These are phyloP conservation scores for Drosophila prostipennis DNA, from an alignment of 2,888 invertebrate species.

Conservation along the genomic window DNA sequence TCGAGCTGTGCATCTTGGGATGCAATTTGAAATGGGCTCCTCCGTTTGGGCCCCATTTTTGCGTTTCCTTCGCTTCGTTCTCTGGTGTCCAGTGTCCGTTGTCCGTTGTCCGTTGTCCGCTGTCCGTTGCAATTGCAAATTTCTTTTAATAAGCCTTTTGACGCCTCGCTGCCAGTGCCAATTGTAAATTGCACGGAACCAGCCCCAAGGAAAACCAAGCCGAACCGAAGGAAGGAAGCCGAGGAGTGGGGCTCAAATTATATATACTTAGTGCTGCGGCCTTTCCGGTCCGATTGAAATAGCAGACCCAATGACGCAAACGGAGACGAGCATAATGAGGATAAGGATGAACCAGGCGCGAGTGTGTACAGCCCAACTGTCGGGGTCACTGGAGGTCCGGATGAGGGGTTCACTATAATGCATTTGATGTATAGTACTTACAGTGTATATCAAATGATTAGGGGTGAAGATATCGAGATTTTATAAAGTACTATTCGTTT, in stretches of 20 bases:
- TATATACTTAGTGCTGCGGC: constrained; percentile 57
- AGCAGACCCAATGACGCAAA: constrained; percentile 59
- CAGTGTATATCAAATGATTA: constrained; percentile 17
- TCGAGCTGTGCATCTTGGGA: constrained; percentile 45
- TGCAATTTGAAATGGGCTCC: constrained; percentile 35
- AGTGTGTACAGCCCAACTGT: constrained; percentile 28
- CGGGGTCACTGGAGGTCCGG: constrained; percentile 25
- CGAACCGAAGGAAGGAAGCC: constrained; percentile 8
- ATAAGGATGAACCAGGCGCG: constrained; percentile 34
- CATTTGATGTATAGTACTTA: constrained; percentile 1
- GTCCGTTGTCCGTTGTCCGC: constrained; percentile 1
- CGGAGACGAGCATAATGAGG: constrained; percentile 61
- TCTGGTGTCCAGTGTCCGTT: constrained; percentile 19
- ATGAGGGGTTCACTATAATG: neutral
- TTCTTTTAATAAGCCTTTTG: constrained; percentile 82
- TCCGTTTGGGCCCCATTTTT: constrained; percentile 28
- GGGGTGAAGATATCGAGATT: too few species aligned
- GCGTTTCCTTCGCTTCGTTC: constrained; percentile 17
- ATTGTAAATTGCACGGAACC: constrained; percentile 64
- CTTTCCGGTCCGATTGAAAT: constrained; percentile 61
- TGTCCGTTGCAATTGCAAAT: constrained; percentile 76
- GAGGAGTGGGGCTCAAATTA: constrained; percentile 55
- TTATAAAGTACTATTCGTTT: too few species aligned
- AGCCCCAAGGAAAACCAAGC: constrained; percentile 6
- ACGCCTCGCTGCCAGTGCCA: constrained; percentile 78